Percentiles rank a stretch among this genome's conserved stretches.
Evolutionary conservation across 2,888 invertebrate species (phyloP).

Genomic region (Lithophane socia): DNA sequence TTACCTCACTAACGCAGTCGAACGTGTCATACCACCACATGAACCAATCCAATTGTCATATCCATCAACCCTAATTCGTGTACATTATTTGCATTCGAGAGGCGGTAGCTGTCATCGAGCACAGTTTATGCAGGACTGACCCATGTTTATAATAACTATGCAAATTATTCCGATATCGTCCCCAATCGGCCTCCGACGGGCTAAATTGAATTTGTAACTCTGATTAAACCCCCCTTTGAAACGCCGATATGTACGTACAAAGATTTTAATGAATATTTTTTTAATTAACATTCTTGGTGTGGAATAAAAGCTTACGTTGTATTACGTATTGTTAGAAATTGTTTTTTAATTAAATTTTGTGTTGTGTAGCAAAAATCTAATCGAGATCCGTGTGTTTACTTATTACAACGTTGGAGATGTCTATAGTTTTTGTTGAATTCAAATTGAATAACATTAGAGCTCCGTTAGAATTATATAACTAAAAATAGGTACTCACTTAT

Average conservation of each 20-base stretch:
- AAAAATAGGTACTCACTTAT: no score
- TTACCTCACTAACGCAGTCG: neutral
- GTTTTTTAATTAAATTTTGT: conserved; percentile 49
- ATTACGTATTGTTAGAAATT: conserved; percentile 45
- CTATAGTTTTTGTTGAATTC: neutral
- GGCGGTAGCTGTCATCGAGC: conserved; percentile 84
- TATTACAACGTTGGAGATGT: neutral
- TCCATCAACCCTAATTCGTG: conserved; percentile 69
- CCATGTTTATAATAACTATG: conserved; percentile 90
- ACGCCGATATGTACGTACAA: conserved; percentile 75
- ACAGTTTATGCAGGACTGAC: conserved; percentile 87
- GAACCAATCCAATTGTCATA: conserved; percentile 57
- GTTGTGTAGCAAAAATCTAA: conserved; percentile 3
- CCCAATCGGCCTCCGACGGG: conserved; percentile 82
- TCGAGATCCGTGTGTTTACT: neutral
- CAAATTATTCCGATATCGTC: conserved; percentile 88
- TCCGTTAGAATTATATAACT: neutral
- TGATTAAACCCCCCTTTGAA: conserved; percentile 87
- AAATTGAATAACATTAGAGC: neutral
- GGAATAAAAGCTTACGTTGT: conserved; percentile 29
- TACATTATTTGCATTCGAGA: conserved; percentile 82
- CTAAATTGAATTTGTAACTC: conserved; percentile 89
- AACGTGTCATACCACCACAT: conserved; percentile 1
- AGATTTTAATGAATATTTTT: conserved; percentile 74
- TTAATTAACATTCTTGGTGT: conserved; percentile 47